Conservation (phyloP, 2,888 invertebrate species). For the Erebia palarica region DNA sequence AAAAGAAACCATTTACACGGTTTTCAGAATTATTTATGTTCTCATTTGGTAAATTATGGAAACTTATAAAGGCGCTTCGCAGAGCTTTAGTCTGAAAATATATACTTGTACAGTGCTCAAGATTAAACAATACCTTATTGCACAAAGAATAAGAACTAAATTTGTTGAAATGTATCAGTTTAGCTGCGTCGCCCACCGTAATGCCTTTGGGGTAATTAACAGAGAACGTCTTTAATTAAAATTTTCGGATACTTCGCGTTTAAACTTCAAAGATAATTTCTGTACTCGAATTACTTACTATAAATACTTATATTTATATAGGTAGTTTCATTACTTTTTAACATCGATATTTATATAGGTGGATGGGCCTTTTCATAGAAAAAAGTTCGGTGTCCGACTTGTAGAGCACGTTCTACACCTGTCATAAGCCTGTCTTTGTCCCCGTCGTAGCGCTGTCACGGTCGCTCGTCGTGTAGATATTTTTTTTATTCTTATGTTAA, state of each 20-base stretch:
- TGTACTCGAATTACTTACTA: slow-evolving; percentile 28
- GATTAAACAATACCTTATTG: not conserved
- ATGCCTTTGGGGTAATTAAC: slow-evolving; percentile 43
- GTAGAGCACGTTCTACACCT: too few relatives aligned
- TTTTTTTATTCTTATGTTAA: too few relatives aligned
- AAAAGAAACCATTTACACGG: slow-evolving; percentile 31
- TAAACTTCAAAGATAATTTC: slow-evolving; percentile 40
- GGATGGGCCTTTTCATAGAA: too few relatives aligned
- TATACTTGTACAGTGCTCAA: slow-evolving; percentile 9
- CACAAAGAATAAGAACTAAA: slow-evolving; percentile 20
- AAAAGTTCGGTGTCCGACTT: too few relatives aligned
- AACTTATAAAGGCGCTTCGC: slow-evolving; percentile 35
- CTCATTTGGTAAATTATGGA: slow-evolving; percentile 38
- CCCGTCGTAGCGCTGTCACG: too few relatives aligned
- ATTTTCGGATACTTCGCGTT: slow-evolving; percentile 43
- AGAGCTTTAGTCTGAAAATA: slow-evolving; percentile 14
- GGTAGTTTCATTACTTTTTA: slow-evolving; percentile 34
- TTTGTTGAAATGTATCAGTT: not conserved
- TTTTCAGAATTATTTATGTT: slow-evolving; percentile 34
- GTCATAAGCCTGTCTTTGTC: too few relatives aligned
- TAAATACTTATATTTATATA: slow-evolving; percentile 23
- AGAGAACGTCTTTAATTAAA: slow-evolving; percentile 45
- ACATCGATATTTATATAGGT: too few relatives aligned
- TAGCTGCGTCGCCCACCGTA: slow-evolving; percentile 25
- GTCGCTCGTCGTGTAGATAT: too few relatives aligned